Conservation (phyloP, 2,113 vertebrate genomes). For the Cromileptes altivelis region DNA sequence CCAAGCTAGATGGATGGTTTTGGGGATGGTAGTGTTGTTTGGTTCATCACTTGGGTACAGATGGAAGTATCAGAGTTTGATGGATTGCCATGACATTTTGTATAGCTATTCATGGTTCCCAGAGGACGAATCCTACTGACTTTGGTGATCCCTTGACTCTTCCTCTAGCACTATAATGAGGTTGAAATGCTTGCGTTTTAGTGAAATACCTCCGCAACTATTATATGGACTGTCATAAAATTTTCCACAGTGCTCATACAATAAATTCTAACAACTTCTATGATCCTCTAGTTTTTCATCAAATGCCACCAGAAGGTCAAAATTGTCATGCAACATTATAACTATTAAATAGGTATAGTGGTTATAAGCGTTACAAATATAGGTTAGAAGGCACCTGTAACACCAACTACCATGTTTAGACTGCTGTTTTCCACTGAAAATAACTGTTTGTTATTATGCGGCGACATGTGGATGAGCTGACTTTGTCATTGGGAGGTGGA, state of each 20-base stretch:
- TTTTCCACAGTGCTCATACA: not conserved
- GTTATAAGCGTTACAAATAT: no score
- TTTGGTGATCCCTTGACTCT: not conserved
- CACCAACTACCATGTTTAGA: no score
- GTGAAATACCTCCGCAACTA: not conserved
- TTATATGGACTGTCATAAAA: not conserved
- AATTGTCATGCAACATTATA: not conserved
- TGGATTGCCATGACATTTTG: conserved; percentile 1
- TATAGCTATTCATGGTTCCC: not conserved
- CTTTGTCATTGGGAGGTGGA: no score
- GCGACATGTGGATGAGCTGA: no score
- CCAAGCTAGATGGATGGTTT: not conserved
- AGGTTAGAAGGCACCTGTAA: no score
- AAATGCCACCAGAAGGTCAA: not conserved
- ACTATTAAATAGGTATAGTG: no score
- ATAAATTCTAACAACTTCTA: not conserved
- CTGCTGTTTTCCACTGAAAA: no score
- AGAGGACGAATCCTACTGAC: not conserved
- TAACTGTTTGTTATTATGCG: no score
- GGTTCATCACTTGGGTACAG: not conserved
- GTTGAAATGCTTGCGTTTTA: not conserved
- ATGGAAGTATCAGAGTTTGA: not conserved
- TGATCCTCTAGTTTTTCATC: not conserved
- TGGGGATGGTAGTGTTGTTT: not conserved
- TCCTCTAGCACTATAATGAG: not conserved